These are phyloP conservation scores for Acanthococcus lagerstroemiae DNA, from an alignment of 2,888 invertebrate genomes.

Conservation along the genomic window DNA sequence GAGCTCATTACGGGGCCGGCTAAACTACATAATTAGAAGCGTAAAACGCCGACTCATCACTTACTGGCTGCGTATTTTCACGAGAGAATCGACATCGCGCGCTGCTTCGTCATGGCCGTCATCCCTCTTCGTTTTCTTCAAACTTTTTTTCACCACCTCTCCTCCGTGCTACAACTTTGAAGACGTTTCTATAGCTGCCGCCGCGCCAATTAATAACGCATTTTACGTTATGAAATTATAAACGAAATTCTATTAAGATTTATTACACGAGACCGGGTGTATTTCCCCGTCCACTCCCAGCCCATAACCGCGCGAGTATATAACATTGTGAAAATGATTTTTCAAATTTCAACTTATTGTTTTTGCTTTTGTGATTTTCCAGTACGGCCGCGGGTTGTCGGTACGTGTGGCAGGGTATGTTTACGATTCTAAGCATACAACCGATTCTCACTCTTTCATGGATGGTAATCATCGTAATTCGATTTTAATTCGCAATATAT, in stretches of 20 bases:
- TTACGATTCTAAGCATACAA: too few relatives aligned
- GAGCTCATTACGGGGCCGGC: constrained; percentile 26
- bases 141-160: background rate
- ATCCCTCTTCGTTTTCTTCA: background rate
- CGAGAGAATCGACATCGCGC: background rate
- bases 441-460: too few relatives aligned
- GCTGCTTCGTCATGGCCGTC: constrained; percentile 16
- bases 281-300: too few relatives aligned
- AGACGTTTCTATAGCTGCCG: constrained; percentile 9
- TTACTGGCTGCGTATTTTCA: constrained; percentile 19
- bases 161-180: background rate
- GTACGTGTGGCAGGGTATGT: too few relatives aligned
- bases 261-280: too few relatives aligned
- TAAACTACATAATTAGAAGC: constrained; percentile 31
- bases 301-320: too few relatives aligned
- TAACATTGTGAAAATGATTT: too few relatives aligned
- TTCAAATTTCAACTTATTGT: too few relatives aligned
- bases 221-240: constrained; percentile 27
- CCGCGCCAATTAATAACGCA: constrained; percentile 26
- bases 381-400: too few relatives aligned
- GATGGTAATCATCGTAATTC: too few relatives aligned
- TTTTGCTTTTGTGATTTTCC: too few relatives aligned
- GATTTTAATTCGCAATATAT: too few relatives aligned
- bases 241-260: constrained; percentile 30
- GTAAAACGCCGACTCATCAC: constrained; percentile 31